Base-by-base conservation (phyloP, 1,140 invertebrate species). In the Drosophila yakuba region DNA sequence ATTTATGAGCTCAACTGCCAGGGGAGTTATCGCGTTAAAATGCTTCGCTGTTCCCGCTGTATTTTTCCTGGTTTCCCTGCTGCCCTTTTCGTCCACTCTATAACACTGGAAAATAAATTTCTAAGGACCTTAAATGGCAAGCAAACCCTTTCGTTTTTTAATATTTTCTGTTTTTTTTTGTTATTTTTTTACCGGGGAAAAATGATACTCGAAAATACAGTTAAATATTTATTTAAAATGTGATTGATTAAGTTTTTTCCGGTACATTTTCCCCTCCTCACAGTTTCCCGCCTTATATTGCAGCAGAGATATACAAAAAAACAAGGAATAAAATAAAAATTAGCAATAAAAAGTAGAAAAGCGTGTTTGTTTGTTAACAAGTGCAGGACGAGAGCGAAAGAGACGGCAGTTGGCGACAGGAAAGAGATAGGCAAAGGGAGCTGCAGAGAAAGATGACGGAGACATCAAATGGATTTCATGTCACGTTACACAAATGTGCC, bases 311-410 rank as follows among this genome's bases (percentile, higher is more conserved):
- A 82, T 66, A 86, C 62, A 55, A 76, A 68, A 82, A 76, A 68
- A 82, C 52, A 62, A 61, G 50, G 54, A 67, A 89, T 74, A 89
- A 88, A 84, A 88, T 89, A 89, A 83, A 88, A 88, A 88, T 88
- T 88, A 88, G 84, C 84, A 88, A 88, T 89, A 88, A 88, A 86
- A 88, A 88, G 84, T 88, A 88, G 84, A 88, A 88, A 88, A 88
- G 84, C 84, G 80, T 88, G 84, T 88, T 89, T 89, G 84, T 89
- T 89, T 88, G 83, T 88, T 88, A 89, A 88, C 84, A 88, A 83
- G 75, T 77, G 79, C 80, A 77, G 72, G 57, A 51, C 57, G 51
- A 71, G 57, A 41, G 44, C 0, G 47, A 50, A 62, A 39, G 56
- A 56, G 68, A 80, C 36, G 35, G 28, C 58, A 25, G 15, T 2